Base-by-base conservation (phyloP, 2,888 invertebrate species). In the Phyllotreta striolata region DNA sequence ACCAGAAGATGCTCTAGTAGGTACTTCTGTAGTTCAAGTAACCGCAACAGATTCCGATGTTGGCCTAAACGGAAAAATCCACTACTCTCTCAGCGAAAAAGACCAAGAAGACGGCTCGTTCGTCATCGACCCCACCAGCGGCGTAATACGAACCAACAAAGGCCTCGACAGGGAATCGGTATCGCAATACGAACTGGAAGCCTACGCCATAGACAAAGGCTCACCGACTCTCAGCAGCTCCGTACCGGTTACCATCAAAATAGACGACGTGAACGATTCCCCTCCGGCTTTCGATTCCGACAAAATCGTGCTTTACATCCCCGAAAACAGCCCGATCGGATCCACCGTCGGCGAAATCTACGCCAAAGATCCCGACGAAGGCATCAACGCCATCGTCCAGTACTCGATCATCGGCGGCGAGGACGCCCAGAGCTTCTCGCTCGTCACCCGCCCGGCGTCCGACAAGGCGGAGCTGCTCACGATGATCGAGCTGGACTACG, bases 281-380 rank as follows among this genome's bases (percentile, higher is more conserved):
- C 94, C 95, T 0, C 95, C 95, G 0, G 91, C 91, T 0, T 96
- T 96, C 80, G 91, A 93, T 66, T 91, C 92, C 1, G 94, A 95
- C 74, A 91, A 92, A 77, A 91, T 98, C 9, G 88, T 90, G 0
- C 87, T 97, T 41, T 95, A 93, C 78, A 91, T 98, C 3, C 86
- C 94, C 0, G 98, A 99, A 83, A 98, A 99, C 79, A 95, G 95
- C n/a, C 97, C 98, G 0, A 88, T 96, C 0, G 98, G 96, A 0
- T 95, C 96, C 0, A 92, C 93, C 0, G 95, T 98, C 0, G 97
- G 96, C 0, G 91, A 92, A 75, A 90, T 98, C 60, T 88, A 91
- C 74, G 94, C 97, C 0, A 90, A 89, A 72, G 97, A 98, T 82
- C 95, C 96, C 0, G 97, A 98, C 74, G 95, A 95, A 77, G 96